A percentile compares a stretch with the other conserved stretches of the same genome.
Evolutionary conservation across 2,888 invertebrate genomes (phyloP).

Genomic region (Himalopsyche anomala): DNA sequence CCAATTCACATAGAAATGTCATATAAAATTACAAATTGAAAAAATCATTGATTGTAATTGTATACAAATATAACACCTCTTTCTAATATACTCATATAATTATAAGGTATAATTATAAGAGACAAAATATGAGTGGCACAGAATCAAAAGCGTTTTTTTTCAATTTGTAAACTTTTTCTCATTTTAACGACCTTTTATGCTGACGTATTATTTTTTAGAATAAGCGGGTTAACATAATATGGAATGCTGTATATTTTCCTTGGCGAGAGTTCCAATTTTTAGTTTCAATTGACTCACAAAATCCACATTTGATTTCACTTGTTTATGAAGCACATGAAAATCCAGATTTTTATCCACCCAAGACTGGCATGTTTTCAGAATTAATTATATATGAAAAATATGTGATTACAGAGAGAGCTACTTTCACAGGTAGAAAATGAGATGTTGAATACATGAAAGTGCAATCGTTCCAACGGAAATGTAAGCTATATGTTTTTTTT

Average conservation of each 20-base stretch:
- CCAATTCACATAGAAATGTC: too few species aligned
- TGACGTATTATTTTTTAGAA: constrained; percentile 17
- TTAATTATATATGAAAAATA: background rate
- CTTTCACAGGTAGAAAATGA: background rate
- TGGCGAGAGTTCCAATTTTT: background rate
- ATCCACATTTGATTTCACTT: constrained; percentile 13
- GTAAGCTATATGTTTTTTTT: too few species aligned
- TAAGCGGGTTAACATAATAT: constrained; percentile 56
- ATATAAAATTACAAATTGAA: too few species aligned
- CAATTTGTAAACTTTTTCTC: too few species aligned
- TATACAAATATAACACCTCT: too few species aligned
- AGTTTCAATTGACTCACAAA: constrained; percentile 32
- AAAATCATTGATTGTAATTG: too few species aligned
- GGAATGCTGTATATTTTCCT: constrained; percentile 61
- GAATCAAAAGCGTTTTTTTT: too few species aligned
- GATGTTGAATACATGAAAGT: constrained; percentile 1
- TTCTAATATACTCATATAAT: too few species aligned
- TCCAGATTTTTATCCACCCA: constrained; percentile 14
- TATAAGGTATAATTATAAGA: too few species aligned
- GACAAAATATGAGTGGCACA: too few species aligned
- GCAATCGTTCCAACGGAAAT: too few species aligned
- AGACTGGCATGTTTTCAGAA: background rate
- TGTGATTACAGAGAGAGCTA: background rate
- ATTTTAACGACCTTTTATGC: background rate
- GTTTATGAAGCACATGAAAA: constrained; percentile 1